Conservation (phyloP, 2,888 invertebrate genomes). For the Chelonus formosanus region DNA sequence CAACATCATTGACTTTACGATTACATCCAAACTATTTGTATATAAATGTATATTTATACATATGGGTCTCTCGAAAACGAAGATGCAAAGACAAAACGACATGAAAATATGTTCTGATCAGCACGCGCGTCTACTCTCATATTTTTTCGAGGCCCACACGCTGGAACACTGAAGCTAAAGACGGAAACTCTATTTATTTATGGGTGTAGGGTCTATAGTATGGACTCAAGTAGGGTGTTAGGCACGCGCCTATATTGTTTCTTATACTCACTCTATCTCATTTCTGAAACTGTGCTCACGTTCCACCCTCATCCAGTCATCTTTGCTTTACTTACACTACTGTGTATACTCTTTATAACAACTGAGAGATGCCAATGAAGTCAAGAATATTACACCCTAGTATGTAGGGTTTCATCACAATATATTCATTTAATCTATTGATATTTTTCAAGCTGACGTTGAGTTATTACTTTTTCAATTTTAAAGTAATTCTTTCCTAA, state of each 20-base stretch:
- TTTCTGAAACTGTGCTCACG: conserved; percentile 33
- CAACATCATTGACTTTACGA: conserved; percentile 14
- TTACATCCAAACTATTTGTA: conserved; percentile 10
- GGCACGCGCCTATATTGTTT: conserved; percentile 54
- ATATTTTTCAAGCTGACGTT: too few species aligned
- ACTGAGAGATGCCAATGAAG: too few species aligned
- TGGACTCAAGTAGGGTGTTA: conserved; percentile 58
- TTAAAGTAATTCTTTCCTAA: too few species aligned
- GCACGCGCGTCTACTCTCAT: conserved; percentile 3
- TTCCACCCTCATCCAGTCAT: not conserved
- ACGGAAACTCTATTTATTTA: conserved; percentile 64
- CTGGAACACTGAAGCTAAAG: conserved; percentile 45
- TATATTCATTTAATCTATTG: too few species aligned
- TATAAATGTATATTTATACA: not conserved
- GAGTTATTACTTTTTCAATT: too few species aligned
- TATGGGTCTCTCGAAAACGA: not conserved
- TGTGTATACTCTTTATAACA: too few species aligned
- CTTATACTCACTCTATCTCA: conserved; percentile 36
- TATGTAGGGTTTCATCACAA: too few species aligned
- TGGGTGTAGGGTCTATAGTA: conserved; percentile 53
- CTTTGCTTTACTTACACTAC: too few species aligned
- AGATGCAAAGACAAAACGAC: not conserved
- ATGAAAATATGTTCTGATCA: not conserved
- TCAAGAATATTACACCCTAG: too few species aligned
- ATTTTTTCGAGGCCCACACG: not conserved